Evolutionary conservation across 2,888 invertebrate species (phyloP), one percentile per base, ranked within the genome.

Genomic region (Slavum lentiscoides): DNA sequence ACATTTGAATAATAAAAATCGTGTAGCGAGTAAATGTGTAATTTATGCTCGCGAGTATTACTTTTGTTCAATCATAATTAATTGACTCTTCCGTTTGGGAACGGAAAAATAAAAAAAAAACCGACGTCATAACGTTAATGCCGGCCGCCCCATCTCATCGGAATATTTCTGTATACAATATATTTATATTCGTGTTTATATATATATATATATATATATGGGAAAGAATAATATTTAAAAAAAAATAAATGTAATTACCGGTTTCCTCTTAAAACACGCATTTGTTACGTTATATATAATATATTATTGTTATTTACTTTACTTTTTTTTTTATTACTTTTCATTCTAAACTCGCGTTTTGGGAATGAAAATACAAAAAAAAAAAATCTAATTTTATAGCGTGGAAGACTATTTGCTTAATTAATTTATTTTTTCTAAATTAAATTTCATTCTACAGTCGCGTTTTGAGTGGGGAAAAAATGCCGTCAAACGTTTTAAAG

Each of bases 81-180:
- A 77, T 77, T 69, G 69, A 69, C 69, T 69, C 76, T 77, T 77
- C 76, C 76, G 76, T 76, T 76, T 61, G 59, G 61, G 21, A 69
- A 68, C 53, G 15, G 2, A 23, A 53, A 53, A 23, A 53, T 21
- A 67, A 68, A 64, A 70, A 74, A 74, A 55, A 62, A 74, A 43
- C 43, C 37, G n/a, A 64, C 66, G 39, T 58, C 74, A 55, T 37
- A 55, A 55, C 39, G 55, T 67, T 67, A 75, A 75, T 75, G 58
- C 43, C 58, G 30, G 58, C 43, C 58, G 30, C 30, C 43, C 58
- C 75, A 43, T 75, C 67, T 59, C 55, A 30, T 30, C 67, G 58
- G 58, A 59, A 75, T 75, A 13, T 67, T 21, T 43, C 43, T 43
- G 55, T 37, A 30, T 30, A 43, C 55, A 43, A 43, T 59, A 43